These are phyloP conservation scores for Polypterus bichir DNA, from an alignment of 2,113 vertebrate species.

Conservation along the genomic window DNA sequence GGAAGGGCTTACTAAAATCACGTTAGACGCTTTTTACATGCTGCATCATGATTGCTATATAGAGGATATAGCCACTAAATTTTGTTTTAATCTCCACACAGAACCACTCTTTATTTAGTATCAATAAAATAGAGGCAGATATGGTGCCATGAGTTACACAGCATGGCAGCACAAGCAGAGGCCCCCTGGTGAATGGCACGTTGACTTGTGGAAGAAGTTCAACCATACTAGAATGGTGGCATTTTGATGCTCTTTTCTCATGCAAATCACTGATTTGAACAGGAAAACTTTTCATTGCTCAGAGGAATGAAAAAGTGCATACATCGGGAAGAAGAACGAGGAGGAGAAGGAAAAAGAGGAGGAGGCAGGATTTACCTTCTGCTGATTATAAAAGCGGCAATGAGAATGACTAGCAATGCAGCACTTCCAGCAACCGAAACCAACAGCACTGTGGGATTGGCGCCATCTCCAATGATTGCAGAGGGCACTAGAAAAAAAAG, in stretches of 20 bases:
- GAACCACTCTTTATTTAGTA: too few species aligned
- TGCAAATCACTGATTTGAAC: constrained; percentile 1
- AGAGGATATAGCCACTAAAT: too few species aligned
- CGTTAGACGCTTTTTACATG: too few species aligned
- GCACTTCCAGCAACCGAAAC: constrained; percentile 85
- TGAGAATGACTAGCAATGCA: constrained; percentile 88
- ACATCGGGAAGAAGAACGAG: background rate
- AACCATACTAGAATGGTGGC: background rate
- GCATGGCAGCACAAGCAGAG: background rate
- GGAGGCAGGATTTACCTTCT: constrained; percentile 67
- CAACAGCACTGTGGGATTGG: constrained; percentile 84
- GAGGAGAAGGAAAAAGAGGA: background rate
- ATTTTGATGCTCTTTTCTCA: constrained; percentile 7
- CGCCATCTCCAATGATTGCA: constrained; percentile 82
- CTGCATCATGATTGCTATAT: too few species aligned
- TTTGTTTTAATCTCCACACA: too few species aligned
- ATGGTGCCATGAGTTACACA: constrained; percentile 1
- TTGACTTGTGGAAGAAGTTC: background rate
- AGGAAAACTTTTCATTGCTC: background rate
- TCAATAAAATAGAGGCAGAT: background rate
- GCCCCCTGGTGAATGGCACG: background rate
- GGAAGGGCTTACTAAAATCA: too few species aligned
- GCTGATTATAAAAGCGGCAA: constrained; percentile 89
- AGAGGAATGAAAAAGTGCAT: background rate
- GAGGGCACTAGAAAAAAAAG: constrained; percentile 65